Conservation (phyloP, 2,797 vertebrate genomes). For the Protosalanx chinensis region DNA sequence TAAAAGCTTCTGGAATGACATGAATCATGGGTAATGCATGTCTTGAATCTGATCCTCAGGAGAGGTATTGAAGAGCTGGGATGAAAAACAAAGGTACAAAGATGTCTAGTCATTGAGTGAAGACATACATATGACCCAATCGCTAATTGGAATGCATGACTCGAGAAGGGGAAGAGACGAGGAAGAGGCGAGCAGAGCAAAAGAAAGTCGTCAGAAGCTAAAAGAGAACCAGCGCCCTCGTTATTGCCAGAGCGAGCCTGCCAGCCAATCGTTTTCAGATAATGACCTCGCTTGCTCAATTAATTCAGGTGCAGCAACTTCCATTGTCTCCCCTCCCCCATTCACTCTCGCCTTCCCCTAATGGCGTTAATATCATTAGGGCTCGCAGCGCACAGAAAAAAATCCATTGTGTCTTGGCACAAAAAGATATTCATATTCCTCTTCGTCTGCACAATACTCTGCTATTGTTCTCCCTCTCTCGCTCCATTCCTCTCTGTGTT, state of each 20-base stretch:
- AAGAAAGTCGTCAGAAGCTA: not conserved
- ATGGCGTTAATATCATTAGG: conserved; percentile 88
- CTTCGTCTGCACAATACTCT: conserved; percentile 48
- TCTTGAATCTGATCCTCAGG: not conserved
- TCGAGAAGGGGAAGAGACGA: not conserved
- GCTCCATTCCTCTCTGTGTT: conserved; percentile 31
- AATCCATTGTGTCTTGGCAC: conserved; percentile 73
- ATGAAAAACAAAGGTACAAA: not conserved
- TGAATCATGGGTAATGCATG: not conserved
- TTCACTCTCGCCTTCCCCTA: conserved; percentile 55
- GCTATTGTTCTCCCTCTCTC: conserved; percentile 19
- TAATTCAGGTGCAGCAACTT: conserved; percentile 11
- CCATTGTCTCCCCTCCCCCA: not conserved
- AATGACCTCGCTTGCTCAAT: conserved; percentile 10
- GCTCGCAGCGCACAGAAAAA: conserved; percentile 70
- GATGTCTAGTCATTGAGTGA: not conserved
- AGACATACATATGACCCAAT: not conserved
- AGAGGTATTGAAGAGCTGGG: not conserved
- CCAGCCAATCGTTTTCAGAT: conserved; percentile 11
- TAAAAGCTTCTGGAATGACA: not conserved
- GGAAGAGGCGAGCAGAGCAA: not conserved
- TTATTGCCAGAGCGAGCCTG: not conserved
- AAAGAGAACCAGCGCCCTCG: not conserved
- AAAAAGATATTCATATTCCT: conserved; percentile 86
- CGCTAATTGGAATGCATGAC: not conserved